phyloP scores from a whole-genome alignment of 2,888 invertebrate species.

The Agapetus fuscipes region DNA sequence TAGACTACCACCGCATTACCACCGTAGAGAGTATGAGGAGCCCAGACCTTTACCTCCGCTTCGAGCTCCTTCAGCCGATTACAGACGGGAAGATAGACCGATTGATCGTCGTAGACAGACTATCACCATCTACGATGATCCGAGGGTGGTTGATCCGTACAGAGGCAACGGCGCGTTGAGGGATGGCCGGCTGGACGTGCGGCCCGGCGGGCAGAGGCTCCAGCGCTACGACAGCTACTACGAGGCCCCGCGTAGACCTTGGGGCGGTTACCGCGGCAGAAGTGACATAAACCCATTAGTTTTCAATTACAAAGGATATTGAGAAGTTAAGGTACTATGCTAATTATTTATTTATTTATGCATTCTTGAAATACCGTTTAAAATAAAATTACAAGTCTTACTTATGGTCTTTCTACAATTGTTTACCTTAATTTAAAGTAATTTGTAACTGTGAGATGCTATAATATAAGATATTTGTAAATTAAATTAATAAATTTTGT shows the following conservation, averaged over 20 bases:
- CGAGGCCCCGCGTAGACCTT: constrained; percentile 25
- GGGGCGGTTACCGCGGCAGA: constrained; percentile 32
- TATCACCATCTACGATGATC: constrained; percentile 45
- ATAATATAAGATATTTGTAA: too few species aligned
- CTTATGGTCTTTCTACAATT: too few species aligned
- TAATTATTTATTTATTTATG: constrained; percentile 14
- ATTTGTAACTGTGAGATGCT: too few species aligned
- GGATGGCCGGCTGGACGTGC: constrained; percentile 35
- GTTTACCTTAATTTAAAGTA: too few species aligned
- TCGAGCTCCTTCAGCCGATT: constrained; percentile 2
- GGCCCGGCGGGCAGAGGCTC: constrained; percentile 39
- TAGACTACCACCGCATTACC: constrained; percentile 27
- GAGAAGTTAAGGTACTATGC: constrained; percentile 14
- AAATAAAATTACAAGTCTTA: too few species aligned
- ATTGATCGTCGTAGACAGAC: constrained; percentile 39
- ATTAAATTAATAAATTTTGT: too few species aligned
- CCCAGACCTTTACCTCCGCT: constrained; percentile 8
- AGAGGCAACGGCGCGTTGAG: constrained; percentile 34
- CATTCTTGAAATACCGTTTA: too few species aligned
- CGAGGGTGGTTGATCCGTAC: constrained; percentile 36
- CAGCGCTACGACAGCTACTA: constrained; percentile 40
- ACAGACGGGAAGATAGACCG: constrained; percentile 10
- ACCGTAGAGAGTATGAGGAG: constrained; percentile 14
- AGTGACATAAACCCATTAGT: constrained; percentile 44
- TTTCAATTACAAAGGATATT: constrained; percentile 41